phyloP scores from a whole-genome alignment of 2,113 vertebrate species.

The Anarhynchus alexandrinus region DNA sequence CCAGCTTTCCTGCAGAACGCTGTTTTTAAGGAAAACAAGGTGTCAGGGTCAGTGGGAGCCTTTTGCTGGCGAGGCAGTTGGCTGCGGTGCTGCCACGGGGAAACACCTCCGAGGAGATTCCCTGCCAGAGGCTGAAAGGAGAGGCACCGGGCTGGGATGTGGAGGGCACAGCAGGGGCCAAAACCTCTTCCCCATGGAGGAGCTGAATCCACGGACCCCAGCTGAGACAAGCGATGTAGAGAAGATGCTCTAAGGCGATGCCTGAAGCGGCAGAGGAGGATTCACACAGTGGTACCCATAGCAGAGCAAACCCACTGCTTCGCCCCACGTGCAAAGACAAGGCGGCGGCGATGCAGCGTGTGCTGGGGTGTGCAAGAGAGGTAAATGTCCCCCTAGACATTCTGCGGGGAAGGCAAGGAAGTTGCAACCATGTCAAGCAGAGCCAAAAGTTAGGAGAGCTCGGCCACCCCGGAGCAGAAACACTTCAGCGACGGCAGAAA shows the following conservation, averaged over 20 bases:
- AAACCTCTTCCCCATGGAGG: not conserved
- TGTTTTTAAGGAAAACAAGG: not conserved
- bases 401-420: not conserved
- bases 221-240: not conserved
- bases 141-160: rapidly evolving
- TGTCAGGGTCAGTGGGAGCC: not conserved
- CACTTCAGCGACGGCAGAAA: not conserved
- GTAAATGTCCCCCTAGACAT: rapidly evolving
- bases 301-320: not conserved
- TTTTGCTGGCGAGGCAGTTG: not conserved
- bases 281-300: not conserved
- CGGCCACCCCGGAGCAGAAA: not conserved
- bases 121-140: not conserved
- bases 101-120: not conserved
- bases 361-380: not conserved
- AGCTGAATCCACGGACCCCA: rapidly evolving
- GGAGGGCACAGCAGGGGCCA: rapidly evolving
- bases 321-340: rapidly evolving
- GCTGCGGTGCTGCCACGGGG: rapidly evolving
- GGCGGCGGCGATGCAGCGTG: rapidly evolving
- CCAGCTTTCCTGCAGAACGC: not conserved
- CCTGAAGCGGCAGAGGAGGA: not conserved
- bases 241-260: rapidly evolving
- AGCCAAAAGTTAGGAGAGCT: not conserved
- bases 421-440: not conserved